A percentile compares a stretch with the other conserved stretches of the same genome.
Conservation (phyloP, 2,888 invertebrate genomes). For the Epistrophella euchroma region DNA sequence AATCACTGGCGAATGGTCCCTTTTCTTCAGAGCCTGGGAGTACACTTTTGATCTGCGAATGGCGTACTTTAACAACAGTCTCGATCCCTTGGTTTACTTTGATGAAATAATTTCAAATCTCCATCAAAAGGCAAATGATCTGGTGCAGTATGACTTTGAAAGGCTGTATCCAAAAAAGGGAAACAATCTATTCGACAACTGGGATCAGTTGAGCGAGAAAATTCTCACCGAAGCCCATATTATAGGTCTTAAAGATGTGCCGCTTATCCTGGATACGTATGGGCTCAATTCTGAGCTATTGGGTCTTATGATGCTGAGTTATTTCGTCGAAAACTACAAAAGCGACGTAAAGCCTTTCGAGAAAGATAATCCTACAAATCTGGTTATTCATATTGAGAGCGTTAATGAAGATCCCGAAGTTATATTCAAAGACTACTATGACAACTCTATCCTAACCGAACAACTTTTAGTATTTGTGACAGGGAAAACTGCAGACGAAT, state of each 20-base stretch:
- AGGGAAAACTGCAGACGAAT: neutral
- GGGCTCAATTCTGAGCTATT: slow-evolving; percentile 19
- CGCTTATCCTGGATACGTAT: slow-evolving; percentile 41
- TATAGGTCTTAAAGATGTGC: slow-evolving; percentile 28
- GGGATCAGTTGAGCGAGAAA: slow-evolving; percentile 31
- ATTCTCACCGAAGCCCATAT: slow-evolving; percentile 43
- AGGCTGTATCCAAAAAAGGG: slow-evolving; percentile 10
- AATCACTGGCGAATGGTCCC: neutral
- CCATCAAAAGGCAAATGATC: neutral
- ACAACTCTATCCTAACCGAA: neutral
- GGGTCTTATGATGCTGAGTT: slow-evolving; percentile 47
- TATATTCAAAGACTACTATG: slow-evolving; percentile 8
- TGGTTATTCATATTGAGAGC: slow-evolving; percentile 32
- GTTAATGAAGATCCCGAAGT: neutral
- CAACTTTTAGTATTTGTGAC: neutral
- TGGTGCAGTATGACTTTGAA: slow-evolving; percentile 43
- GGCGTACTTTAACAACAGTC: neutral
- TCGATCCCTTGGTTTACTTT: slow-evolving; percentile 9
- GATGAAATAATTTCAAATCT: neutral
- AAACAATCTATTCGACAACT: slow-evolving; percentile 21
- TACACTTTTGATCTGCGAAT: slow-evolving; percentile 8
- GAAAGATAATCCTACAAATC: slow-evolving; percentile 28
- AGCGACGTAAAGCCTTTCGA: slow-evolving; percentile 3
- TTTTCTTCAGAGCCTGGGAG: slow-evolving; percentile 23
- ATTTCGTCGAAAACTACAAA: slow-evolving; percentile 40